These are phyloP conservation scores for Betta splendens DNA, from an alignment of 2,797 vertebrate genomes.

Conservation along the genomic window DNA sequence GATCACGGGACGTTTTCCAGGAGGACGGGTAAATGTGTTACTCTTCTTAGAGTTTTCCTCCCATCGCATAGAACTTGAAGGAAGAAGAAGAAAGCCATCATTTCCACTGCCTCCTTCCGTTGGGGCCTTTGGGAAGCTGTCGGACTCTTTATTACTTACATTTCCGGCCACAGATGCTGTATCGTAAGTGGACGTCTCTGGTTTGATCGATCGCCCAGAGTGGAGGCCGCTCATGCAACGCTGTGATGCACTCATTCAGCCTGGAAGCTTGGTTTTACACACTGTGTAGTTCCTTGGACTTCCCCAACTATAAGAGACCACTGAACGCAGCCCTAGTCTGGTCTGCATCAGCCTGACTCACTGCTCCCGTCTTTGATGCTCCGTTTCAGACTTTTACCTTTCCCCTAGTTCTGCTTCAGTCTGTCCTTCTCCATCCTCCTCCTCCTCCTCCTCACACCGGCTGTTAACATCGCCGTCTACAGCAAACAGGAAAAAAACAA, in stretches of 20 bases:
- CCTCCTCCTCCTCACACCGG: slow-evolving; percentile 1
- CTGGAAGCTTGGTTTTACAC: slow-evolving; percentile 51
- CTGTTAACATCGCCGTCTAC: slow-evolving; percentile 34
- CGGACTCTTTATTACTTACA: slow-evolving; percentile 52
- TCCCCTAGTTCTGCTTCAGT: slow-evolving; percentile 50
- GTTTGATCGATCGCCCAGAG: slow-evolving; percentile 72
- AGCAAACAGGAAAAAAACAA: slow-evolving; percentile 34
- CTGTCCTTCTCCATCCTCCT: slow-evolving; percentile 37
- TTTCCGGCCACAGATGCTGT: slow-evolving; percentile 71
- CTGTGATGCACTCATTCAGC: slow-evolving; percentile 58
- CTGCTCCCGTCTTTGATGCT: slow-evolving; percentile 46
- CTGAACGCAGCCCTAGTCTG: slow-evolving; percentile 38
- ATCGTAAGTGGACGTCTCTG: slow-evolving; percentile 62
- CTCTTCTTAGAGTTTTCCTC: slow-evolving; percentile 22
- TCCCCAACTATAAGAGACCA: slow-evolving; percentile 44
- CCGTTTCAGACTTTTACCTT: slow-evolving; percentile 58
- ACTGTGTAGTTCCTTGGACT: slow-evolving; percentile 42
- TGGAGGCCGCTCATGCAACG: slow-evolving; percentile 53
- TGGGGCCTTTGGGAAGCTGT: slow-evolving; percentile 56
- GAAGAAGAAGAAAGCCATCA: slow-evolving; percentile 12
- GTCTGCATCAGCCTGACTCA: slow-evolving; percentile 49
- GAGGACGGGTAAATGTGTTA: slow-evolving; percentile 42
- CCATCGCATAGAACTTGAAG: slow-evolving; percentile 29
- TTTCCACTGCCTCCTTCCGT: slow-evolving; percentile 31
- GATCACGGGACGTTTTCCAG: slow-evolving; percentile 47